phyloP scores from a whole-genome alignment of 2,888 invertebrate species.

The Drosophila austrosaltans region DNA sequence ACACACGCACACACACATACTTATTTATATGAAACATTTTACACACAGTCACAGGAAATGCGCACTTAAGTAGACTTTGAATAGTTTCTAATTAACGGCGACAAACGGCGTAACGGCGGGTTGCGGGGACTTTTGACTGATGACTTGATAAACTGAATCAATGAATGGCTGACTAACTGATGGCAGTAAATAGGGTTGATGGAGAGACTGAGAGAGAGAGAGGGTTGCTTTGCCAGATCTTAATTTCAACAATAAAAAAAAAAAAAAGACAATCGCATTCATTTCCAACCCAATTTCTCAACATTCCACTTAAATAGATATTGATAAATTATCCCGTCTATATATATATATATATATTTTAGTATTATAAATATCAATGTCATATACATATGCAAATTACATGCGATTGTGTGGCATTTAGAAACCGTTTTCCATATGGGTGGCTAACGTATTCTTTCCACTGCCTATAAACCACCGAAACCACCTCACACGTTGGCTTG shows the following conservation, averaged over 20 bases:
- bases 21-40: constrained; percentile 17
- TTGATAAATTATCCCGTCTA: constrained; percentile 1
- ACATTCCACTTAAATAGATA: constrained; percentile 14
- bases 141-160: constrained; percentile 37
- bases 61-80: constrained; percentile 76
- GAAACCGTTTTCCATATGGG: constrained; percentile 62
- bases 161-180: constrained; percentile 39
- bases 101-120: constrained; percentile 70
- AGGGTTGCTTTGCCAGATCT: constrained; percentile 18
- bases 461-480: constrained; percentile 40
- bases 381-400: constrained; percentile 59
- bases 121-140: constrained; percentile 32
- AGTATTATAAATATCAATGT: not conserved
- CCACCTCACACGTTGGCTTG: constrained; percentile 10
- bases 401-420: constrained; percentile 38
- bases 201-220: constrained; percentile 16
- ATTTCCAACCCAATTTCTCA: constrained; percentile 7
- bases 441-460: constrained; percentile 41
- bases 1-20: not conserved
- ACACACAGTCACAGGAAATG: constrained; percentile 59
- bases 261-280: not conserved
- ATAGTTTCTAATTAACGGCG: constrained; percentile 75
- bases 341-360: not conserved
- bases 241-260: not conserved
- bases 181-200: constrained; percentile 21